Evolutionary conservation across 2,113 vertebrate species (phyloP).

Genomic region (Anhinga rufa): DNA sequence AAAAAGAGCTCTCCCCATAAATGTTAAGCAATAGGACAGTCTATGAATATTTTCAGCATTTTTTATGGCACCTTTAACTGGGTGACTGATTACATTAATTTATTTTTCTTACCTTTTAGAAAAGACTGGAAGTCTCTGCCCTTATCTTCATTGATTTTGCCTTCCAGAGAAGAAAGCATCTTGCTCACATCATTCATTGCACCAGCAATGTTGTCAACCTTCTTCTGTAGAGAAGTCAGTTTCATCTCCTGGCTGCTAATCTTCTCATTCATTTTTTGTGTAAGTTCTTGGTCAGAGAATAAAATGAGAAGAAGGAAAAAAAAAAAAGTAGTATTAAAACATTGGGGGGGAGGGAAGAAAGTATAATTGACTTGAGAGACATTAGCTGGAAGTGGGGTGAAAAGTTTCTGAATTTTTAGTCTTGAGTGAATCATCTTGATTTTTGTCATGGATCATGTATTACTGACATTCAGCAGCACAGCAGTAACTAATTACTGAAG

Average conservation of each 20-base stretch:
- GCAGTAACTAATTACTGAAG: constrained; percentile 13
- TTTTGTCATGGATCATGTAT: constrained; percentile 3
- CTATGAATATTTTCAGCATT: not conserved
- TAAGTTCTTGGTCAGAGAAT: constrained; percentile 42
- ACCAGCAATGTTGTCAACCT: constrained; percentile 68
- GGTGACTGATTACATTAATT: constrained; percentile 57
- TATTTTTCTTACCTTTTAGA: constrained; percentile 75
- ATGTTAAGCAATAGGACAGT: not conserved
- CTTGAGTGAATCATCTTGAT: not conserved
- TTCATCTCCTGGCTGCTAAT: constrained; percentile 71
- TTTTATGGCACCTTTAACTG: not conserved
- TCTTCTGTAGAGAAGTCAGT: constrained; percentile 70
- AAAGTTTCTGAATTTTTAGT: not conserved
- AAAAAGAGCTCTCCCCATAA: not conserved
- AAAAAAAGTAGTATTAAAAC: not conserved
- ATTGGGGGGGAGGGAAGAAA: not conserved
- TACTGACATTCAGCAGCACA: constrained; percentile 10
- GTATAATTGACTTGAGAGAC: not conserved
- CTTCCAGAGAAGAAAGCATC: constrained; percentile 69
- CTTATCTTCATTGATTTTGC: constrained; percentile 75
- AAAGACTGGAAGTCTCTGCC: constrained; percentile 62
- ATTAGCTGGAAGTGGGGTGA: not conserved
- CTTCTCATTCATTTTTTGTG: constrained; percentile 69
- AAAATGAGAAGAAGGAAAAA: not conserved
- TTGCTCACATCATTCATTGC: constrained; percentile 55